Evolutionary conservation across 2,888 invertebrate species (phyloP).

Genomic region (Gonocerus acuteangulatus): DNA sequence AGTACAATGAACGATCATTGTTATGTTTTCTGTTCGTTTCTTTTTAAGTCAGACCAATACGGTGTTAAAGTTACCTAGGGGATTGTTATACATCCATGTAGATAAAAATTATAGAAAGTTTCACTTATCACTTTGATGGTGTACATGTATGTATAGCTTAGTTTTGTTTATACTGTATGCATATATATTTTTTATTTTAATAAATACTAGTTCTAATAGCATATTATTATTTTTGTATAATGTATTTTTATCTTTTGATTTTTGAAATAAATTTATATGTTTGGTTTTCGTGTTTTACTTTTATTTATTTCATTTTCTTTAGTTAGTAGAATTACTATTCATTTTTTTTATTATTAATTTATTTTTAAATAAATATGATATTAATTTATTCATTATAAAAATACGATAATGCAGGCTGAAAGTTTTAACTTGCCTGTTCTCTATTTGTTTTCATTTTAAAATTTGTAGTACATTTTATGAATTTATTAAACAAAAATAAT

Average conservation of each 20-base stretch:
- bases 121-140: constrained; percentile 34
- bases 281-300: constrained; percentile 29
- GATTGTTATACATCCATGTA: constrained; percentile 37
- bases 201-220: constrained; percentile 30
- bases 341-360: background rate
- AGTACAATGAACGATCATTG: constrained; percentile 33
- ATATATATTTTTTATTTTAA: constrained; percentile 36
- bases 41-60: constrained; percentile 35
- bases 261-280: constrained; percentile 35
- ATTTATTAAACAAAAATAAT: too few relatives aligned
- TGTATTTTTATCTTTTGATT: constrained; percentile 32
- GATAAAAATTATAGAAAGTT: constrained; percentile 31
- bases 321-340: too few relatives aligned
- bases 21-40: constrained; percentile 27
- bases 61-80: constrained; percentile 37
- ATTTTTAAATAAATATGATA: background rate
- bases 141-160: constrained; percentile 35
- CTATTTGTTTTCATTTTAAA: background rate
- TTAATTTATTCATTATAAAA: background rate
- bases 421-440: background rate
- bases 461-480: too few relatives aligned
- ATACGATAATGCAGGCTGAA: background rate
- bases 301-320: constrained; percentile 14
- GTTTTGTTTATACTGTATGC: constrained; percentile 33
- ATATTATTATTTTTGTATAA: constrained; percentile 34